A percentile compares a stretch with the other conserved stretches of the same genome.
These are phyloP conservation scores for Apis florea DNA, from an alignment of 1,140 invertebrate species.

Conservation along the genomic window DNA sequence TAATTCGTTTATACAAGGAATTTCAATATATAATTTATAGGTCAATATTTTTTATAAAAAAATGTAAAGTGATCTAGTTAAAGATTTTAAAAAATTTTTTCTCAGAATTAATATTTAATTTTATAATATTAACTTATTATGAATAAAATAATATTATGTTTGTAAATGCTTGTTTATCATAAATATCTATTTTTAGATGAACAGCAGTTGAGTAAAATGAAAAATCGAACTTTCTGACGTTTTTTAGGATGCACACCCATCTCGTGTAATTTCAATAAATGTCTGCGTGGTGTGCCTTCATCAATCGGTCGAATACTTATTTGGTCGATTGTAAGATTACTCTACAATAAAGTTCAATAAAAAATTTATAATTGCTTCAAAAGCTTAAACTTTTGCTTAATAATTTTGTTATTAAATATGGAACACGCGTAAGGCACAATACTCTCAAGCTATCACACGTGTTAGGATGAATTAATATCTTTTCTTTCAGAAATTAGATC, in stretches of 20 bases:
- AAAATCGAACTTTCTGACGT: conserved; percentile 69
- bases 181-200: conserved; percentile 68
- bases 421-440: conserved; percentile 79
- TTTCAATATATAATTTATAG: conserved; percentile 11
- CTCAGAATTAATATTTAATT: conserved; percentile 9
- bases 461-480: conserved; percentile 67
- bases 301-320: conserved; percentile 74
- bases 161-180: conserved; percentile 29
- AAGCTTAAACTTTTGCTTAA: conserved; percentile 64
- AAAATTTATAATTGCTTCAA: conserved; percentile 56
- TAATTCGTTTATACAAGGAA: not conserved
- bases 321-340: conserved; percentile 75
- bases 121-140: conserved; percentile 39
- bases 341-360: conserved; percentile 77
- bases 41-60: conserved; percentile 15
- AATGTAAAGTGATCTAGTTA: conserved; percentile 2
- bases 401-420: conserved; percentile 65
- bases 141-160: conserved; percentile 22
- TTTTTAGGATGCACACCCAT: conserved; percentile 65
- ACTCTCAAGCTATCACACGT: conserved; percentile 73
- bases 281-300: conserved; percentile 64
- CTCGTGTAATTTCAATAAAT: conserved; percentile 68
- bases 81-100: conserved; percentile 23
- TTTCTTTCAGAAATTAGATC: conserved; percentile 56
- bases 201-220: conserved; percentile 72